Evolutionary conservation across 2,888 invertebrate genomes (phyloP).

Genomic region (Tiliacea citrago): DNA sequence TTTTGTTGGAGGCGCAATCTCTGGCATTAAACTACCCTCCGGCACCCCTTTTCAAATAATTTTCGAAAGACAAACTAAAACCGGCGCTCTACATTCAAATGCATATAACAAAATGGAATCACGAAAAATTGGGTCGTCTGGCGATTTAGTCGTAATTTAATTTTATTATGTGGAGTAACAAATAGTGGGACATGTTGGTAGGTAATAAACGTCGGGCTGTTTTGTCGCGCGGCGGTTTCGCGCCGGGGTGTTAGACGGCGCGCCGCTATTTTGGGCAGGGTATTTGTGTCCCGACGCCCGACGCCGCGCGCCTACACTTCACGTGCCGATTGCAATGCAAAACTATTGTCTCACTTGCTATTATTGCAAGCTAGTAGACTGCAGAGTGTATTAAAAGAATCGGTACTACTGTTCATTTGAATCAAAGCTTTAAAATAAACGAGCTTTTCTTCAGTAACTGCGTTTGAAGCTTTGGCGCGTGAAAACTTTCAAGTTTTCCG

Average conservation of each 20-base stretch:
- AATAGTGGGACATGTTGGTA: slow-evolving; percentile 65
- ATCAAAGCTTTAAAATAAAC: background rate
- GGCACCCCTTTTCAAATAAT: background rate
- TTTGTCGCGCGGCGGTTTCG: slow-evolving; percentile 67
- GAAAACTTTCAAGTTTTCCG: background rate
- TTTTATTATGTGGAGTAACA: slow-evolving; percentile 67
- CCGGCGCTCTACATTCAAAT: slow-evolving; percentile 31
- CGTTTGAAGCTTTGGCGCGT: background rate
- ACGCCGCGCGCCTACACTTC: slow-evolving; percentile 76
- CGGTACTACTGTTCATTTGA: slow-evolving; percentile 2
- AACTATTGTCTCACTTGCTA: slow-evolving; percentile 69
- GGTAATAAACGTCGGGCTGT: slow-evolving; percentile 69
- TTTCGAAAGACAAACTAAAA: background rate
- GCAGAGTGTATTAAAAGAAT: slow-evolving; percentile 40
- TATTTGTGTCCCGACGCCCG: slow-evolving; percentile 83
- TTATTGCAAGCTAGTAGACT: slow-evolving; percentile 57
- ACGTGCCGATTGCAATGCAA: slow-evolving; percentile 78
- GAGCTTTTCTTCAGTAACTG: background rate
- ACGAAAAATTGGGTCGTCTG: slow-evolving; percentile 56
- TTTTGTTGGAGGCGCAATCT: too few relatives aligned
- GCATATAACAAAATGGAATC: slow-evolving; percentile 44
- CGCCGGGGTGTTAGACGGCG: slow-evolving; percentile 85
- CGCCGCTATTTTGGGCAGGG: slow-evolving; percentile 84
- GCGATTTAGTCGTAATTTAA: slow-evolving; percentile 58
- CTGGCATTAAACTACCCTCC: too few relatives aligned